Evolutionary conservation across 2,888 invertebrate genomes (phyloP).

Genomic region (Pammene fasciana): DNA sequence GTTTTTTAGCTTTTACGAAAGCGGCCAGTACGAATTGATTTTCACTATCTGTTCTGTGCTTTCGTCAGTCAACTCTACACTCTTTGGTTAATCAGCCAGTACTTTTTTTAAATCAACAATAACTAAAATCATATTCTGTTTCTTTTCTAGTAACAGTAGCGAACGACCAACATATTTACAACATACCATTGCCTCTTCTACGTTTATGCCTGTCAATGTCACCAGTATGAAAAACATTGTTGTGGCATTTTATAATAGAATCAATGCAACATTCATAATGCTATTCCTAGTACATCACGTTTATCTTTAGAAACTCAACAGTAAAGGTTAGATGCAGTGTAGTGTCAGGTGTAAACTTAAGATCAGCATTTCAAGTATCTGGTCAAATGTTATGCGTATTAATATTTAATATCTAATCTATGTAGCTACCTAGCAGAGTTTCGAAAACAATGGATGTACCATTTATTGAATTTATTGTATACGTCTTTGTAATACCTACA

Average conservation of each 20-base stretch:
- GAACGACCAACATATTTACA: slow-evolving; percentile 1
- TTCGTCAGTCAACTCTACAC: too few relatives aligned
- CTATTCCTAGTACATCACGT: slow-evolving; percentile 2
- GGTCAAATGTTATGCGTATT: slow-evolving; percentile 30
- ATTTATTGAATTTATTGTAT: too few relatives aligned
- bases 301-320: slow-evolving; percentile 13
- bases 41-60: not conserved
- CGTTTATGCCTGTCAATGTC: not conserved
- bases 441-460: too few relatives aligned
- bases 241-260: slow-evolving; percentile 3
- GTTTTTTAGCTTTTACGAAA: slow-evolving; percentile 25
- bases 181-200: not conserved
- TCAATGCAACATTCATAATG: slow-evolving; percentile 1
- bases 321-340: slow-evolving; percentile 14
- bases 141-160: not conserved
- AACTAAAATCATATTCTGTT: not conserved
- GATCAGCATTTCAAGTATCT: slow-evolving; percentile 37
- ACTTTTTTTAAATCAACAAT: not conserved
- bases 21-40: slow-evolving; percentile 12
- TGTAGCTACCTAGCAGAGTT: too few relatives aligned
- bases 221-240: not conserved
- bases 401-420: not conserved
- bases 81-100: not conserved
- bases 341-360: slow-evolving; percentile 7
- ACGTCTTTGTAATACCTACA: too few relatives aligned